Evolutionary conservation across 1,140 invertebrate genomes (phyloP), one percentile per base, ranked within the genome.

Genomic region (Pachyrhynchus sulphureomaculatus): DNA sequence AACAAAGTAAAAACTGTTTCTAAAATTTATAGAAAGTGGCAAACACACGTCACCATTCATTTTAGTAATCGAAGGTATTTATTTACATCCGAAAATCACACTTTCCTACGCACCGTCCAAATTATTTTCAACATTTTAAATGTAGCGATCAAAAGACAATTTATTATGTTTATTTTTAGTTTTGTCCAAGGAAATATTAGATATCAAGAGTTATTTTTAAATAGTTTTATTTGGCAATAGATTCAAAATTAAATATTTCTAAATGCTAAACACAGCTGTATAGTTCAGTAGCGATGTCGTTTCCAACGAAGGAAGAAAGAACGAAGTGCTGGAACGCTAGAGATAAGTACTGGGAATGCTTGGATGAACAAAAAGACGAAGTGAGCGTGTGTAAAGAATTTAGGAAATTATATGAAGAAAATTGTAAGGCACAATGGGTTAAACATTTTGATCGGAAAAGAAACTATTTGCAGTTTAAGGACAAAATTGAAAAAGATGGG

Each of bases 381-480:
- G 62, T 75, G 29, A 72, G 69, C 45, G 79, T 82, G 6, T 96
- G 94, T 78, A 72, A 78, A 62, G 80, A 88, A 72, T 77, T 90
- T 64, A 84, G 91, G 56, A 85, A 88, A 78, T 49, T 85, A 17
- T 96, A 91, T 80, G 92, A 93, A 82, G 82, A 83, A 47, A 84
- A 83, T 13, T 97, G 93, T 76, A 88, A 92, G n/a, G 75, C 83
- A 12, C 86, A 90, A 76, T 97, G 93, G 93, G 91, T 96, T 9
- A 93, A 91, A 78, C 93, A 97, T 79, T 97, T 97, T 79, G 92
- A 96, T 79, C 83, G 91, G 71, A 94, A 93, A 77, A 76, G 90
- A 75, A 87, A 88, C 66, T 96, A 93, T 78, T 80, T 92, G 69
- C 84, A 91, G 72, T 96, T 93, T 76, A 94, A 94, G 80, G 86